phyloP scores from a whole-genome alignment of 2,888 invertebrate species.

The Acanthosepion pharaonis region DNA sequence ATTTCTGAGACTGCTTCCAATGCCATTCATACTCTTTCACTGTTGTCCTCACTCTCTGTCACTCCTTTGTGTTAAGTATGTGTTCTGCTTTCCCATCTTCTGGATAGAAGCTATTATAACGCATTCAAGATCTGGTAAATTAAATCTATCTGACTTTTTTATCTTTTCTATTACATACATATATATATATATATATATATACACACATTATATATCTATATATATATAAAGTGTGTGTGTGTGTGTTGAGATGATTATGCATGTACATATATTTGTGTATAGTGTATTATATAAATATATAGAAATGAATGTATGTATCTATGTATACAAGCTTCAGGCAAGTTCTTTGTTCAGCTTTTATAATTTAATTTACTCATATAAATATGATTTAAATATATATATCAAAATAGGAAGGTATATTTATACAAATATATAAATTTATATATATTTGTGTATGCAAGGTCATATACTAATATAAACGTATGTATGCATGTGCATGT shows the following conservation, averaged over 20 bases:
- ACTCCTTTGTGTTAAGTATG: background rate
- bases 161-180: background rate
- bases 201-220: too few species aligned
- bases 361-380: background rate
- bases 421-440: too few species aligned
- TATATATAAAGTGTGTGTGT: too few species aligned
- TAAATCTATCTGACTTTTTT: background rate
- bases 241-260: background rate
- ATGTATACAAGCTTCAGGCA: background rate
- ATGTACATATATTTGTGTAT: background rate
- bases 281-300: background rate
- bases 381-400: background rate
- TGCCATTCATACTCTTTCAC: background rate
- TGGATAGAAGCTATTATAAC: background rate
- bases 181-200: background rate
- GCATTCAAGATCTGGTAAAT: background rate
- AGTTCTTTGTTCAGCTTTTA: background rate
- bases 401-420: too few species aligned
- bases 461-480: background rate
- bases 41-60: background rate
- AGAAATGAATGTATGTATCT: background rate
- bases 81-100: background rate
- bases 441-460: too few species aligned
- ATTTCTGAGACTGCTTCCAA: constrained; percentile 4
- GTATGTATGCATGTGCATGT: background rate